Base-by-base conservation (phyloP, 2,797 vertebrate species). In the Pagetopsis macropterus region DNA sequence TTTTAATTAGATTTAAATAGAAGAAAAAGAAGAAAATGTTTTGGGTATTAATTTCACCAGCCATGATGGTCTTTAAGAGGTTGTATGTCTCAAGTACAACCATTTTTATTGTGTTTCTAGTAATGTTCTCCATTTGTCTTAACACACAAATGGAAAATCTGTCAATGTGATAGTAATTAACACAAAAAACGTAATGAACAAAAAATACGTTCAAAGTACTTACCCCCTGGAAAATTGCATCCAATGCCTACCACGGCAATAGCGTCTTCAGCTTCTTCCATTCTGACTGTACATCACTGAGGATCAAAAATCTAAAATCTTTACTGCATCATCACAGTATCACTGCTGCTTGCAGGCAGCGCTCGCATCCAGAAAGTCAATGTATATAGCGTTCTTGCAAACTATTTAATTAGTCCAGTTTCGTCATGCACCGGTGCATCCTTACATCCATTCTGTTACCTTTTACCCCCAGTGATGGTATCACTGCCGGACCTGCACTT, bases 211-310 rank as follows among this genome's bases (percentile, higher is more conserved):
- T 52, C 1, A 33, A 7, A 51, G 15, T 4, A 3, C 81, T 92
- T 81, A 96, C 95, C 95, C 56, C 96, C 95, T 0, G 96, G 96
- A 72, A 96, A 97, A 79, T 95, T 95, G 85, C 96, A 97, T 70
- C 95, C 96, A 46, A 97, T 95, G 49, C 96, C 96, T 51, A 96
- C 94, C 64, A 97, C 86, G 19, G 96, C 95, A 62, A 97, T 87
- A 27, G 84, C 70, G 17, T 94, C 92, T 51, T 78, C 91, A 45
- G 77, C 68, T 31, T 94, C 91, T 0, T 90, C 93, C 92, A 95
- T 93, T 75, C 19, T 91, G 66, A 59, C 68, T 23, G 13, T 67
- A 17, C 60, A 76, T 83, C 69, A 63, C 65, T 78, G 3, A 23
- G 5, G 61, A 59, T 61, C 10, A 52, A 75, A 37, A 84, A 69